A percentile compares a stretch with the other conserved stretches of the same genome.
Conservation (phyloP, 2,797 vertebrate species). For the Petrocephalus schoutedeni region DNA sequence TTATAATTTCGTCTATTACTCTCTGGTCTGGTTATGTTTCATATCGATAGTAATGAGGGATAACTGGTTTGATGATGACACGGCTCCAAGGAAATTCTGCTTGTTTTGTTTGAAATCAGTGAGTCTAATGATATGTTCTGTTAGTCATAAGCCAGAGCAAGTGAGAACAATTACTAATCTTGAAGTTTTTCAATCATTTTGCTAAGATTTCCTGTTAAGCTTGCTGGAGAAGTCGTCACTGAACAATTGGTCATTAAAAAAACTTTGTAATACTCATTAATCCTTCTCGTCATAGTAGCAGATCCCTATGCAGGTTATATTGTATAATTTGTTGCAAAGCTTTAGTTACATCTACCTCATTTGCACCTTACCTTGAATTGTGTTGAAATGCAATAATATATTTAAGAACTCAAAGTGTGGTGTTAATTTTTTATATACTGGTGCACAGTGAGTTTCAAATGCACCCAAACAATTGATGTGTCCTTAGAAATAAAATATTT, state of each 20-base stretch:
- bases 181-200: background rate
- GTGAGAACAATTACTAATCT: background rate
- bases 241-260: background rate
- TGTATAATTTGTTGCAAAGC: background rate
- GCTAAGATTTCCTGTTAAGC: background rate
- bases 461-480: background rate
- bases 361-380: background rate
- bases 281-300: background rate
- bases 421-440: background rate
- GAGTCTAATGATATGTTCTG: background rate
- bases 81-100: background rate
- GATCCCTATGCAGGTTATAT: background rate
- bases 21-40: background rate
- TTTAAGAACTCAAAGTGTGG: background rate
- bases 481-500: background rate
- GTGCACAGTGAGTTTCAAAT: background rate
- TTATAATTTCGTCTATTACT: background rate
- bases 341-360: background rate
- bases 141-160: background rate
- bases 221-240: background rate
- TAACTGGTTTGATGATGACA: background rate
- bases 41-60: background rate
- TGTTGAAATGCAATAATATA: background rate
- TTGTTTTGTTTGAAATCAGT: background rate
- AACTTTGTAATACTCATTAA: background rate